Conservation (phyloP, 2,888 invertebrate species). For the Zhuqinia jingwanae region DNA sequence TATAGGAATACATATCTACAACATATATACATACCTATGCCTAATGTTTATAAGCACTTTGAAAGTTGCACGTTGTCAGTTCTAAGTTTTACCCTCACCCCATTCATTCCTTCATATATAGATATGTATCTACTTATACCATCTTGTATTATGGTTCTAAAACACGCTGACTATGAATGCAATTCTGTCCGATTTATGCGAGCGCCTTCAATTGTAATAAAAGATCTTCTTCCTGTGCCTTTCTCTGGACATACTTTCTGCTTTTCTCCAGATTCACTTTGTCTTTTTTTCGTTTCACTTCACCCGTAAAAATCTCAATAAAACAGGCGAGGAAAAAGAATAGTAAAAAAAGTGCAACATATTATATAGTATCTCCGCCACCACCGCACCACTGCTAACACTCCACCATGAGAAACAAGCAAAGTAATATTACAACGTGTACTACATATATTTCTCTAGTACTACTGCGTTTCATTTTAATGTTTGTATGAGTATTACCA, state of each 20-base stretch:
- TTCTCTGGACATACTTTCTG: conserved; percentile 11
- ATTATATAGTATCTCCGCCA: conserved; percentile 47
- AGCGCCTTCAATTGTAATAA: conserved; percentile 65
- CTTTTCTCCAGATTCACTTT: conserved; percentile 17
- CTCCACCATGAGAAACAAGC: neutral
- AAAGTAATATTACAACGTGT: neutral
- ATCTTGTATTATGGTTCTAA: too few relatives aligned
- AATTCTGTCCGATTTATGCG: conserved; percentile 61
- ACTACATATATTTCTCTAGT: neutral
- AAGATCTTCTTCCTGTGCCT: conserved; percentile 54
- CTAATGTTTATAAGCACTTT: neutral
- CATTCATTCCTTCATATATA: neutral
- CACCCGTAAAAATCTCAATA: conserved; percentile 43
- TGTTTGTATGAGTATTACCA: conserved; percentile 2
- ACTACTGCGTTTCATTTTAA: neutral
- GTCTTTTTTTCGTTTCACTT: conserved; percentile 24
- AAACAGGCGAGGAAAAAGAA: conserved; percentile 2
- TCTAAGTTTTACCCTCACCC: neutral
- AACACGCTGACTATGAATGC: neutral
- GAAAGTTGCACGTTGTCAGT: too few relatives aligned
- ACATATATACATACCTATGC: neutral
- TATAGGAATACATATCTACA: neutral
- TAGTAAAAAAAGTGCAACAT: conserved; percentile 49
- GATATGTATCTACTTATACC: too few relatives aligned
- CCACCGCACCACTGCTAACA: neutral